Percentiles rank a stretch among this genome's conserved stretches.
phyloP scores from a whole-genome alignment of 2,113 vertebrate species.

The Oreotragus oreotragus region DNA sequence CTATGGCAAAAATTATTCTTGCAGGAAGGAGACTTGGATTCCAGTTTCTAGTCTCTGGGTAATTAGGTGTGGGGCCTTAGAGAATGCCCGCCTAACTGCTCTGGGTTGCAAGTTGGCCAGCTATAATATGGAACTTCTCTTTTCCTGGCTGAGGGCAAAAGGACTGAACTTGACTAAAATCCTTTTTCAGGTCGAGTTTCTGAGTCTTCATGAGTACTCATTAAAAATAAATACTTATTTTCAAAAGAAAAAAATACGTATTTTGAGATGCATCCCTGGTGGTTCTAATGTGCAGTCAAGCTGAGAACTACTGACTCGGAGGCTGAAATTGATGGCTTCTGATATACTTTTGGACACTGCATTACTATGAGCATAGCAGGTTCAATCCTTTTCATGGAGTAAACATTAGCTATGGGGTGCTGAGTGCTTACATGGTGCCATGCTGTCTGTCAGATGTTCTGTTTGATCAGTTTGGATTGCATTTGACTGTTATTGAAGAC shows the following conservation, averaged over 20 bases:
- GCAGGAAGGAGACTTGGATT: not conserved
- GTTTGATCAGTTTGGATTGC: not conserved
- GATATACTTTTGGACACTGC: not conserved
- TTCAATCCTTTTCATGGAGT: not conserved
- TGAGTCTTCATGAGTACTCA: not conserved
- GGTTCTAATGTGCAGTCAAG: not conserved
- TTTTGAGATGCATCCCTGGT: not conserved
- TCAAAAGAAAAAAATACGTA: not conserved
- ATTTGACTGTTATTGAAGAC: not conserved
- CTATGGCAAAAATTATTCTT: not conserved
- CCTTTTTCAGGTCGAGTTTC: not conserved
- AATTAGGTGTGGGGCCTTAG: not conserved
- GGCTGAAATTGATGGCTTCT: not conserved
- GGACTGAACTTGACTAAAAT: not conserved
- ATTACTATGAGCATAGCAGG: not conserved
- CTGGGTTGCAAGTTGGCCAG: not conserved
- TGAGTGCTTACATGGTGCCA: not conserved
- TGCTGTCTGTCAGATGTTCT: not conserved
- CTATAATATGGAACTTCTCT: not conserved
- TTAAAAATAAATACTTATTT: not conserved
- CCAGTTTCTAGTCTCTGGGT: not conserved
- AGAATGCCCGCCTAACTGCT: not conserved
- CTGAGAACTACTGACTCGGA: not conserved
- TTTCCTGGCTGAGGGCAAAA: not conserved
- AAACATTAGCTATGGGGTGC: not conserved